A percentile compares a stretch with the other conserved stretches of the same genome.
Conservation (phyloP, 1,140 invertebrate genomes). For the Cryptotermes secundus region DNA sequence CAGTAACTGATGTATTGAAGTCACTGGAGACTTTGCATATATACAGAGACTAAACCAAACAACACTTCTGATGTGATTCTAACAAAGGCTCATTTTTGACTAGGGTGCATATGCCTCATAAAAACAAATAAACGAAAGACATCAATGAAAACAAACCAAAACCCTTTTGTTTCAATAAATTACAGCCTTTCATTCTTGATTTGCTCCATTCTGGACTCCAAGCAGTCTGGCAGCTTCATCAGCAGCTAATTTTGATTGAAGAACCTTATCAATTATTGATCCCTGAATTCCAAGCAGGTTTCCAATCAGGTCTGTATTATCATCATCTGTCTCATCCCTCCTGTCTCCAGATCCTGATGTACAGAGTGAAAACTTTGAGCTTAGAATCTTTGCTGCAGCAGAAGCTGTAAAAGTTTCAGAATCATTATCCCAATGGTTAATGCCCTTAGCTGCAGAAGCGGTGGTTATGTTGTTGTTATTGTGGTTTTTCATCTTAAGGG, state of each 20-base stretch:
- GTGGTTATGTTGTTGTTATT: constrained; percentile 38
- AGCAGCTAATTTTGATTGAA: constrained; percentile 70
- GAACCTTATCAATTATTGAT: constrained; percentile 82
- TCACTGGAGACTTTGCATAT: not conserved
- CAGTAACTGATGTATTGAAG: not conserved
- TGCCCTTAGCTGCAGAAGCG: not conserved
- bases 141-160: not conserved
- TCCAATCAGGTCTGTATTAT: constrained; percentile 70
- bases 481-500: constrained; percentile 29
- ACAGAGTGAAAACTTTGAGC: constrained; percentile 20
- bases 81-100: not conserved
- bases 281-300: constrained; percentile 86
- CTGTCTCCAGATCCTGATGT: not conserved
- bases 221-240: constrained; percentile 86
- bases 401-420: constrained; percentile 8
- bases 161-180: not conserved
- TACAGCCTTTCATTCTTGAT: not conserved
- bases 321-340: constrained; percentile 18
- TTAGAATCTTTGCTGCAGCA: constrained; percentile 8
- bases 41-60: not conserved
- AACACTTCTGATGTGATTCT: not conserved
- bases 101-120: not conserved
- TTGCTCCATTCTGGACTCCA: constrained; percentile 57
- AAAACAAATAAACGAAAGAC: not conserved
- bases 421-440: not conserved